Percentiles rank a stretch among this genome's conserved stretches.
phyloP scores from a whole-genome alignment of 2,113 vertebrate genomes.

The Cochlearius cochlearius region DNA sequence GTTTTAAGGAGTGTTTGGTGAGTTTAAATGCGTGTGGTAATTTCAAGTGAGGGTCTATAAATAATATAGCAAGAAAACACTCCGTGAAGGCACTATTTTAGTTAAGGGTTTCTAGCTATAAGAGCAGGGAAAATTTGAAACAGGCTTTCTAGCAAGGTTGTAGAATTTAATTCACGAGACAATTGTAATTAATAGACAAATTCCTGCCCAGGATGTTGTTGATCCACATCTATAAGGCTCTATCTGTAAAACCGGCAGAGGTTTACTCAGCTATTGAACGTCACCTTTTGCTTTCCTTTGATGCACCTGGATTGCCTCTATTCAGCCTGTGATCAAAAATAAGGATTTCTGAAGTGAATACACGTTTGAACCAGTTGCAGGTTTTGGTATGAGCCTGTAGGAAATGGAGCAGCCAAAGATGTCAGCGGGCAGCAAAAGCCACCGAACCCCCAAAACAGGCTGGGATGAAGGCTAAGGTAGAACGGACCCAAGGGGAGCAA shows the following conservation, averaged over 20 bases:
- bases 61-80: not conserved
- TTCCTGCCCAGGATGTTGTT: not conserved
- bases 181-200: not conserved
- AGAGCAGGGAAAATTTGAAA: not conserved
- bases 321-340: not conserved
- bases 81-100: not conserved
- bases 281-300: not conserved
- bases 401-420: not conserved
- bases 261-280: not conserved
- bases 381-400: not conserved
- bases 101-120: not conserved
- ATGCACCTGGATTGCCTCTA: not conserved
- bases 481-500: not conserved
- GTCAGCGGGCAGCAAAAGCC: accelerated
- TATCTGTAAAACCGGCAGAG: not conserved
- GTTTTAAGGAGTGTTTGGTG: not conserved
- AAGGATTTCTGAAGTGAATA: not conserved
- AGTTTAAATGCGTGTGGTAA: not conserved
- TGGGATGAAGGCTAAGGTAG: not conserved
- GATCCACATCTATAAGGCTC: not conserved
- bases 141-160: not conserved
- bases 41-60: not conserved
- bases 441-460: not conserved
- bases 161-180: not conserved
- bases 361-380: accelerated